Evolutionary conservation across 2,888 invertebrate species (phyloP).

Genomic region (Ypsolopha sequella): DNA sequence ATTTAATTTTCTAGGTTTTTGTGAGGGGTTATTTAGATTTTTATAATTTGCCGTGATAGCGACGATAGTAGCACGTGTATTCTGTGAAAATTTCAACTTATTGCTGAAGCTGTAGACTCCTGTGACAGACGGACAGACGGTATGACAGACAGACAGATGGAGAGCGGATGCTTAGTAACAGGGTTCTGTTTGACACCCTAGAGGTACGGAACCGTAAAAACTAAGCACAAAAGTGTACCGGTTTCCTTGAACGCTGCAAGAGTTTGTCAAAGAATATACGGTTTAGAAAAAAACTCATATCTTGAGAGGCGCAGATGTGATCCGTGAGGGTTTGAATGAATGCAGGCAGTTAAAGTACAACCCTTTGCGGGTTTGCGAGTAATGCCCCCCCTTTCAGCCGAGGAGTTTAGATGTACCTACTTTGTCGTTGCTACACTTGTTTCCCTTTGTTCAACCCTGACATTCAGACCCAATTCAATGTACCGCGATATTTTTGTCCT

Average conservation of each 20-base stretch:
- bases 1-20: too few species aligned
- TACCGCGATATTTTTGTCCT: neutral
- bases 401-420: neutral
- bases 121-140: too few species aligned
- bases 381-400: neutral
- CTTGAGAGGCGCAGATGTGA: slow-evolving; percentile 7
- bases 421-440: neutral
- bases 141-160: too few species aligned
- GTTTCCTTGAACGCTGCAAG: neutral
- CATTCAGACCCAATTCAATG: neutral
- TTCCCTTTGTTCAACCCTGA: neutral
- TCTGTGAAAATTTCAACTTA: too few species aligned
- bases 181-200: too few species aligned
- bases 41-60: too few species aligned
- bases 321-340: slow-evolving; percentile 16
- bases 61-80: too few species aligned
- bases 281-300: slow-evolving; percentile 5
- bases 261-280: neutral
- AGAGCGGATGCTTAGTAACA: too few species aligned
- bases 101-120: too few species aligned
- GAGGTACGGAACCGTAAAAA: too few species aligned
- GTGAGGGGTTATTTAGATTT: too few species aligned
- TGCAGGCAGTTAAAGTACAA: slow-evolving; percentile 31
- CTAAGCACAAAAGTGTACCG: neutral
- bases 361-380: slow-evolving; percentile 22